These are phyloP conservation scores for Sylvia borin DNA, from an alignment of 2,797 vertebrate genomes.

Conservation along the genomic window DNA sequence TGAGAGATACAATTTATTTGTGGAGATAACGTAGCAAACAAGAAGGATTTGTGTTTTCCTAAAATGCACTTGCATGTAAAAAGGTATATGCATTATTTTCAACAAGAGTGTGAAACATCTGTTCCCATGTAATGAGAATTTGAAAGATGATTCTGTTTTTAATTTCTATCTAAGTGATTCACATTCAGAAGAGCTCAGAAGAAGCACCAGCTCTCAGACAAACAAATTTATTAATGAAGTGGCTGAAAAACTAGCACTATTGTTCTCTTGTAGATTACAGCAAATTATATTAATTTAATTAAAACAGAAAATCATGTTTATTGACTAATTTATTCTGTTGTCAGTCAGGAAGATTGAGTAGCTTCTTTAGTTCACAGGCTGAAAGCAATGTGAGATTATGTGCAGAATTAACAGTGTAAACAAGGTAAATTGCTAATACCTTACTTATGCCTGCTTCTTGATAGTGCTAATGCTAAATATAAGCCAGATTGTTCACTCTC, in stretches of 20 bases:
- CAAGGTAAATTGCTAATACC: neutral
- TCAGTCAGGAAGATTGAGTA: slow-evolving; percentile 8
- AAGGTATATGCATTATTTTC: neutral
- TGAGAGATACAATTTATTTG: slow-evolving; percentile 9
- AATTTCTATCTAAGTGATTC: neutral
- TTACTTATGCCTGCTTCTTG: neutral
- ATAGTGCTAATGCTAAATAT: neutral
- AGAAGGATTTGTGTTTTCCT: neutral
- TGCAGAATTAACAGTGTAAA: neutral
- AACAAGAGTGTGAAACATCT: neutral
- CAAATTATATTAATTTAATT: slow-evolving; percentile 65
- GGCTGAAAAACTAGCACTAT: neutral
- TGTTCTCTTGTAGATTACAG: slow-evolving; percentile 40
- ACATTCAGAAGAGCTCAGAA: neutral
- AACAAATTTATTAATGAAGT: slow-evolving; percentile 14
- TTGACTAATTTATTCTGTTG: slow-evolving; percentile 53
- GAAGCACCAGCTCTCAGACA: neutral
- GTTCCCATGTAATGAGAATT: neutral
- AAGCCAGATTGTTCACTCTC: neutral
- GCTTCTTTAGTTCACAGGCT: neutral
- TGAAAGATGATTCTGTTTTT: neutral
- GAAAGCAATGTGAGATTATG: neutral
- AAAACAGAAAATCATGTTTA: slow-evolving; percentile 57
- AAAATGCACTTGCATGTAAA: neutral
- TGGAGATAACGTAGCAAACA: slow-evolving; percentile 26